These are phyloP conservation scores for Ctenomys sociabilis DNA, from an alignment of 2,113 vertebrate species.

Conservation along the genomic window DNA sequence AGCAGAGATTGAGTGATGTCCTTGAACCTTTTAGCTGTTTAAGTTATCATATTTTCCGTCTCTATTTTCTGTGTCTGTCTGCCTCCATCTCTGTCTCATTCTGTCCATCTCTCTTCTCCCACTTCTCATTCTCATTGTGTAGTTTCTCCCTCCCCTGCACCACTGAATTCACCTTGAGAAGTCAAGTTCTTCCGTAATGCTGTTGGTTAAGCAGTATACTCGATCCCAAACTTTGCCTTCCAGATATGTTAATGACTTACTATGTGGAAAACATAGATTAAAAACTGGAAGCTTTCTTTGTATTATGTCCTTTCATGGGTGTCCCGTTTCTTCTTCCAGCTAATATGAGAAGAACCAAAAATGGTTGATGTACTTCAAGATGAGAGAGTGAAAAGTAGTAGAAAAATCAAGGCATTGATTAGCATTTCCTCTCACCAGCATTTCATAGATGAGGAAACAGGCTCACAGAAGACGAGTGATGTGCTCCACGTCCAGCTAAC, in stretches of 20 bases:
- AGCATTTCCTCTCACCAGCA: neutral
- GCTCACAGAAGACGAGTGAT: neutral
- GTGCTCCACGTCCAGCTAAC: neutral
- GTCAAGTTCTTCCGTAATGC: neutral
- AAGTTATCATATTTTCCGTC: neutral
- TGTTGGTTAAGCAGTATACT: neutral
- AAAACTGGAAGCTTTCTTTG: neutral
- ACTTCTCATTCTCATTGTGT: neutral
- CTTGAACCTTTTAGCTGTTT: neutral
- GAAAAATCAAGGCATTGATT: neutral
- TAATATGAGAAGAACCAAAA: neutral
- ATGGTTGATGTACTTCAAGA: neutral
- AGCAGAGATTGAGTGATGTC: neutral
- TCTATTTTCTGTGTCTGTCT: neutral
- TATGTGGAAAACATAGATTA: neutral
- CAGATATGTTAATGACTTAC: neutral
- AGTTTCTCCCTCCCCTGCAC: neutral
- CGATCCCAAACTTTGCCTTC: neutral
- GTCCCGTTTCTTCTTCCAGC: neutral
- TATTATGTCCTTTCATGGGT: neutral
- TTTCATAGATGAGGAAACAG: neutral
- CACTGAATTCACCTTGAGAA: neutral
- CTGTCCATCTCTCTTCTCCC: neutral
- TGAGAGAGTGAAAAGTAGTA: neutral
- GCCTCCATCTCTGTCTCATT: accelerated